Evolutionary conservation across 2,797 vertebrate species (phyloP), one percentile per base, ranked within the genome.

Genomic region (Protonibea diacanthus): DNA sequence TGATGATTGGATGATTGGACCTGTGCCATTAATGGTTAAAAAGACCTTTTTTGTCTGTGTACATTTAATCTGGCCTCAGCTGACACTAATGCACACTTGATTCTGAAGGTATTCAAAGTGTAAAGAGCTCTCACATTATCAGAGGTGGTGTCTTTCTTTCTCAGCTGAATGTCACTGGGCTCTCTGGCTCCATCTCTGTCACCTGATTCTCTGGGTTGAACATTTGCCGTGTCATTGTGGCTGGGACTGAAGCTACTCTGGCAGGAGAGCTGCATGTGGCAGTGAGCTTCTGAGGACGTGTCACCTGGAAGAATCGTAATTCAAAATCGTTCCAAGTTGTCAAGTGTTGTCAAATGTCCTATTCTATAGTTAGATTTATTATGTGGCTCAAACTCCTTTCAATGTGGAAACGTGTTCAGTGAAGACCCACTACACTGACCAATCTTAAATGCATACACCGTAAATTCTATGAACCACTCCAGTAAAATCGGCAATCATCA

Each of bases 71-170:
- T 2, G 48, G 14, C 12, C 17, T 42, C 14, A 45, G 38, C 21
- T n/a, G 21, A 69, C 25, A 56, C 4, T 52, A 29, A 27, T 29
- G 62, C 25, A 59, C n/a, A 44, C 47, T 45, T 25, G 33, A 51
- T 27, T 65, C 11, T 40, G 11, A 64, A 57, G 45, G 29, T 20
- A n/a, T 18, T 38, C 3, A 11, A 74, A 52, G 48, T 71, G 18
- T 25, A 76, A 57, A 59, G 20, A 59, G 9, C 47, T 52, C 86
- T 89, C 3, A 92, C 88, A 23, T 23, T 40, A 0, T 80, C n/a
- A 33, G 15, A 10, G 9, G 15, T 52, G 47, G 69, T 17, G 63
- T 76, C 57, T 52, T 80, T 71, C 38, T 56, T 38, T 48, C 57
- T 72, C 60, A 23, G 69, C 47, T 76, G 84, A 76, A 82, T 18